Evolutionary conservation across 2,113 vertebrate species (phyloP), one percentile per base, ranked within the genome.

Genomic region (Plecturocebus donacophilus): DNA sequence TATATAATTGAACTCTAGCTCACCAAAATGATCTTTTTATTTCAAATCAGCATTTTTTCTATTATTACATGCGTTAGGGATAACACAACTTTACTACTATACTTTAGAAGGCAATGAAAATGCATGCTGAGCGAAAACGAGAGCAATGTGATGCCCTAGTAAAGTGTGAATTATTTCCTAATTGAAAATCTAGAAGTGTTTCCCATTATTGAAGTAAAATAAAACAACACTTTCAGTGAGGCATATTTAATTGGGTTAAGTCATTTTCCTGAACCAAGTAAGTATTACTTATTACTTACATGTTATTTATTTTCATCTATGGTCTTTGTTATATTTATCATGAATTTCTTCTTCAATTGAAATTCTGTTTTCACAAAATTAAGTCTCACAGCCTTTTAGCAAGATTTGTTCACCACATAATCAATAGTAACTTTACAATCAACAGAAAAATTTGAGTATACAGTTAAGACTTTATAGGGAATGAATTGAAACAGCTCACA

Each of bases 361-460:
- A 40, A 93, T 0, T 45, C 16, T 83, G 49, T 9, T 32, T 85
- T 54, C 40, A 47, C 40, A 91, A 89, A n/a, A 70, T 49, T 17
- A 90, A 91, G 45, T 83, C 6, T 30, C 16, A 71, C 9, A 85
- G 2, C 1, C 14, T 27, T 3, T 90, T 87, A 56, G 89, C 81
- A 92, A 79, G 8, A 56, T 61, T 88, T 87, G 52, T 38, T 95
- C 12, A 87, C 35, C n/a, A 25, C 13, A n/a, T 47, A 40, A 21
- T 61, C 49, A 95, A 90, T 21, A 94, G 64, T 27, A 87, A 83
- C 84, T 95, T 87, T 85, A 85, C 1, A 88, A 95, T 20, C 32
- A 87, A 73, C 92, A 47, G 16, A 79, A 82, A 70, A 49, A 25
- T 73, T 49, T 87, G 42, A 94, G 9, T 8, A 17, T 25, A 25